Evolutionary conservation across 2,113 vertebrate genomes (phyloP).

Genomic region (Mastomys coucha): DNA sequence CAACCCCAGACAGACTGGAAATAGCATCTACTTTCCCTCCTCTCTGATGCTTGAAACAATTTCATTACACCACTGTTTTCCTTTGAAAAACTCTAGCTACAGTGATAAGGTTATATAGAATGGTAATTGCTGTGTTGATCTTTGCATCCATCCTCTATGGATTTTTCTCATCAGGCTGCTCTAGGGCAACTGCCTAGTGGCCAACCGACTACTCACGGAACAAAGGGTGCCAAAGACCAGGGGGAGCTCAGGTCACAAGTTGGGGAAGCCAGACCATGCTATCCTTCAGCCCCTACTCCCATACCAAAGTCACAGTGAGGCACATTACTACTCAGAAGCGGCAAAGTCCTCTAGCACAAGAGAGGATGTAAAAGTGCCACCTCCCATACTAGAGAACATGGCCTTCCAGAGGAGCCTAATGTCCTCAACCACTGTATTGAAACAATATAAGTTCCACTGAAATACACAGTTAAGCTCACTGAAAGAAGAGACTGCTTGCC

Average conservation of each 20-base stretch:
- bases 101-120: slow-evolving; percentile 76
- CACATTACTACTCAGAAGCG: slow-evolving; percentile 42
- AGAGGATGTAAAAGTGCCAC: slow-evolving; percentile 44
- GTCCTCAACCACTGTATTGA: not conserved
- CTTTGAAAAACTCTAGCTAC: slow-evolving; percentile 85
- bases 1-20: not conserved
- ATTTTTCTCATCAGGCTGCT: slow-evolving; percentile 79
- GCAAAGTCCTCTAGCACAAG: slow-evolving; percentile 21
- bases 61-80: slow-evolving; percentile 90
- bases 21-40: not conserved
- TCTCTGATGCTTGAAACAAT: slow-evolving; percentile 81
- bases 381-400: not conserved
- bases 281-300: not conserved
- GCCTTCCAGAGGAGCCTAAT: not conserved
- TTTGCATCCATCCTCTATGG: slow-evolving; percentile 78
- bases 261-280: not conserved
- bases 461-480: not conserved
- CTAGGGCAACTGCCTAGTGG: slow-evolving; percentile 18
- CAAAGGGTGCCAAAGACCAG: not conserved
- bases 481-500: not conserved
- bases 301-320: slow-evolving; percentile 28
- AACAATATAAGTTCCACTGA: not conserved
- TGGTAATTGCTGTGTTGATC: slow-evolving; percentile 86
- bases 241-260: not conserved
- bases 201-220: slow-evolving; percentile 29